phyloP scores from a whole-genome alignment of 2,113 vertebrate genomes.

The Callospermophilus lateralis region DNA sequence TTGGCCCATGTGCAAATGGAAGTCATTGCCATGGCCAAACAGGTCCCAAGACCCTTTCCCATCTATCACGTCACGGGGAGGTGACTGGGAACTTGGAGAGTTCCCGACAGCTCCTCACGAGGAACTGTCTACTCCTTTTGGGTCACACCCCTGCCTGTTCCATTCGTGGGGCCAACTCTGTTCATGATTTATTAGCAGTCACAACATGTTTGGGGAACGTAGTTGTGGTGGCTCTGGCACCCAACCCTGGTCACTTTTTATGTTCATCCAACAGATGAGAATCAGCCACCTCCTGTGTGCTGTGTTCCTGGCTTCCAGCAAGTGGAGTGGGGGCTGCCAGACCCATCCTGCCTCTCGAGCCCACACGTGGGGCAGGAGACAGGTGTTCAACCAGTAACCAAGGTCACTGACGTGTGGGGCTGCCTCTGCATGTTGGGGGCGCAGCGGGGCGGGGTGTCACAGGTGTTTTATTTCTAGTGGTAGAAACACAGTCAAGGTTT shows the following conservation, averaged over 20 bases:
- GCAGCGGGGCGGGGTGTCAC: not conserved
- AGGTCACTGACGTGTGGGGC: accelerated
- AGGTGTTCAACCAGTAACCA: no score
- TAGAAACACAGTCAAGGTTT: not conserved
- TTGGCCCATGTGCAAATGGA: not conserved
- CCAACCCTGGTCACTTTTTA: not conserved
- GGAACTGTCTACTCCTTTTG: not conserved
- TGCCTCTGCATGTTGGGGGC: not conserved
- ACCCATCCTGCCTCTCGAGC: not conserved
- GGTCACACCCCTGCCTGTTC: not conserved
- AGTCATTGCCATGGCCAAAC: not conserved
- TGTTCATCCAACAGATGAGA: not conserved
- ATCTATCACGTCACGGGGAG: not conserved
- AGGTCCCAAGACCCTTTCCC: not conserved
- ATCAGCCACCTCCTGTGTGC: not conserved
- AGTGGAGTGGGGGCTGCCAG: not conserved
- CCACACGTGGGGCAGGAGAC: not conserved
- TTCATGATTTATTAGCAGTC: not conserved
- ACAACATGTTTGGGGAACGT: not conserved
- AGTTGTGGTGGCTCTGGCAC: not conserved
- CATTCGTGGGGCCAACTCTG: not conserved
- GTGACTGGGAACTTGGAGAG: not conserved
- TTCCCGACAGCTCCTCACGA: not conserved
- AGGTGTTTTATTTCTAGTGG: not conserved
- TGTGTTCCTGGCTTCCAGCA: not conserved